Evolutionary conservation across 2,113 vertebrate species (phyloP).

Genomic region (Hypanus sabinus): DNA sequence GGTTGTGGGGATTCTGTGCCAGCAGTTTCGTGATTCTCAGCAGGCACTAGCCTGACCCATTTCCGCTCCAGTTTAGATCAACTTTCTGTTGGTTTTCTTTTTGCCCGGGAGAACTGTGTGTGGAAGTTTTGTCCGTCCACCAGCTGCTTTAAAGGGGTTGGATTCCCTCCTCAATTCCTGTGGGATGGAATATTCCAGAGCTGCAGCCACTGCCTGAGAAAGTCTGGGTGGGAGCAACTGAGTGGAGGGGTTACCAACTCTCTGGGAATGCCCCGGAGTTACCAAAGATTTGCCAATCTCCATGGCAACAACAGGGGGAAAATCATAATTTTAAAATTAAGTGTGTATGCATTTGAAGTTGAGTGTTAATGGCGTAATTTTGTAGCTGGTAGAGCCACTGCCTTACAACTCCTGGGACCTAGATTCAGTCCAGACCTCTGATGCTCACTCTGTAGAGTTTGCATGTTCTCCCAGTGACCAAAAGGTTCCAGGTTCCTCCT

Average conservation of each 20-base stretch:
- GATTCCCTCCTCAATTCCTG: background rate
- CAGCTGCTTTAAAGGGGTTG: background rate
- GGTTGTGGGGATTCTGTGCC: background rate
- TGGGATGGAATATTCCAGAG: constrained; percentile 15
- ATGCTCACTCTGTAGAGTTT: no score
- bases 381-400: no score
- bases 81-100: background rate
- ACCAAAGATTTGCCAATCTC: background rate
- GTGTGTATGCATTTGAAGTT: no score
- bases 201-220: background rate
- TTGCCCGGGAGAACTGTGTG: background rate
- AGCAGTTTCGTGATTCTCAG: background rate
- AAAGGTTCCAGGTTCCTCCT: no score
- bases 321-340: background rate
- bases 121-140: background rate
- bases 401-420: no score
- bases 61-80: background rate
- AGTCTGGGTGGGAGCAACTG: background rate
- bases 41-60: background rate
- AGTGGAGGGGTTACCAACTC: background rate
- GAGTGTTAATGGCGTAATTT: no score
- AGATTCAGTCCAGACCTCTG: no score
- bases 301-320: background rate
- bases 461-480: no score
- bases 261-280: background rate